Evolutionary conservation across 2,113 vertebrate genomes (phyloP).

Genomic region (Poecile atricapillus): DNA sequence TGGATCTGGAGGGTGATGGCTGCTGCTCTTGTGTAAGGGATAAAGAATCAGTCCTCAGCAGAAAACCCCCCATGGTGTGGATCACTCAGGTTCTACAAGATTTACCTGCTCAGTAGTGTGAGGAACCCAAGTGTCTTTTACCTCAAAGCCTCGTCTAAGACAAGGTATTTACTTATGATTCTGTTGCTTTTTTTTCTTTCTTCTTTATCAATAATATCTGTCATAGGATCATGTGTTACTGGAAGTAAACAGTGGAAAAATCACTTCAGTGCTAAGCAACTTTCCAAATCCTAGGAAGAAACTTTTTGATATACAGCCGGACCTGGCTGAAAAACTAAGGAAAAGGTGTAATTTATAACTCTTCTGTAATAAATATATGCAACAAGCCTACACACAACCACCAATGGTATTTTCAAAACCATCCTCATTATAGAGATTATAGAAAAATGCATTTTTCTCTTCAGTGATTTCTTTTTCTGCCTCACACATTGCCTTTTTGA

Average conservation of each 20-base stretch:
- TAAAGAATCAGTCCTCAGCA: neutral
- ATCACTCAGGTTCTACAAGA: neutral
- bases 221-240: neutral
- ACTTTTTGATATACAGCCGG: neutral
- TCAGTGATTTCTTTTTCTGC: neutral
- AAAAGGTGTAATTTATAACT: neutral
- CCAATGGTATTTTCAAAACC: neutral
- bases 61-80: neutral
- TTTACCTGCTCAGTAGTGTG: neutral
- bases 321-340: neutral
- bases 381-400: neutral
- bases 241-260: neutral
- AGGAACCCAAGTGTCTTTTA: neutral
- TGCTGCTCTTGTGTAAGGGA: neutral
- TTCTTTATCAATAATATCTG: neutral
- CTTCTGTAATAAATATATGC: neutral
- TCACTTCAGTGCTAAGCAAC: neutral
- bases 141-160: neutral
- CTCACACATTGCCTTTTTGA: slow-evolving; percentile 28
- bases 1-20: neutral
- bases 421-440: neutral
- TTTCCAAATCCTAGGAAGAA: neutral
- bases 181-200: neutral
- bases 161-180: neutral
- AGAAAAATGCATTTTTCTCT: neutral